Evolutionary conservation across 1,140 invertebrate genomes (phyloP).

Genomic region (Bombus superbus): DNA sequence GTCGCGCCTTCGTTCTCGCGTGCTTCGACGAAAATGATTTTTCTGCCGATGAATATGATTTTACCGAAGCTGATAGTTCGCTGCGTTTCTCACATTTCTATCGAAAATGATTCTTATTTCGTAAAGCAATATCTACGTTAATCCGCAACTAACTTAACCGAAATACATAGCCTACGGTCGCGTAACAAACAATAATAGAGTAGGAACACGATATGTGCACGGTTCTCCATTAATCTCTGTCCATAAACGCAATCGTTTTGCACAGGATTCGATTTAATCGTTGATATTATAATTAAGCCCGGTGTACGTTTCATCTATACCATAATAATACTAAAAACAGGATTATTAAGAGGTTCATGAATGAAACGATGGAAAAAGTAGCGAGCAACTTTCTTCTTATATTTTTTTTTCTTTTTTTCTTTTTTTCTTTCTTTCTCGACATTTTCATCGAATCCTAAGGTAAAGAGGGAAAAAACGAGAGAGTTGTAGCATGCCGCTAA

Average conservation of each 20-base stretch:
- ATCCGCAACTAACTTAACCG: not conserved
- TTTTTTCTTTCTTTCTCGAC: not conserved
- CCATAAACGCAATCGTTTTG: not conserved
- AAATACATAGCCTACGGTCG: not conserved
- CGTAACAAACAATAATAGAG: not conserved
- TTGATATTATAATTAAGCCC: not conserved
- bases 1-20: too few species aligned
- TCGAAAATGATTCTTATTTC: not conserved
- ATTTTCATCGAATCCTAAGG: not conserved
- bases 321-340: not conserved
- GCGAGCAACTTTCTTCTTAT: not conserved
- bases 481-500: constrained; percentile 43
- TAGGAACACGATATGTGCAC: not conserved
- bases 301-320: not conserved
- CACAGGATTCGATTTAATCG: not conserved
- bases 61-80: too few species aligned
- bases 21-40: too few species aligned
- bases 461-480: not conserved
- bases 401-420: not conserved
- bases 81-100: too few species aligned
- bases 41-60: too few species aligned
- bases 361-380: not conserved
- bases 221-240: not conserved
- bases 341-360: not conserved
- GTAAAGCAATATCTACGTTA: not conserved